Base-by-base conservation (phyloP, 2,888 invertebrate species). In the Macrophya annulata region DNA sequence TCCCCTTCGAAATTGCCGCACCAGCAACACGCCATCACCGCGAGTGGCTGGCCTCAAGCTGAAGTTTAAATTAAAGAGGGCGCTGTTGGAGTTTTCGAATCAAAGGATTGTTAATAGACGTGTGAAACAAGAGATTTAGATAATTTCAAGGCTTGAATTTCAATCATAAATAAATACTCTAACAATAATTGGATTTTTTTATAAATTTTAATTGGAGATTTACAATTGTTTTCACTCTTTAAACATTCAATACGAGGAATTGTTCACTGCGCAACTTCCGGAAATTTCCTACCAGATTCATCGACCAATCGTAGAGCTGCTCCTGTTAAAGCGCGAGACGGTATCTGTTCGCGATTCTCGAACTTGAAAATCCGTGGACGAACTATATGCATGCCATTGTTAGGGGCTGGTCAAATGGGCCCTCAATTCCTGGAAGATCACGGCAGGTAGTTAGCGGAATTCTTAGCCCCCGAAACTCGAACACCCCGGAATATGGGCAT, bases 1-100 rank as follows among this genome's bases (percentile, higher is more conserved):
- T 86, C 88, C 89, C 89, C 93, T 93, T 93, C 93, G 93, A 93
- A 93, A 93, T 93, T 93, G 93, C 93, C 93, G 93, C 93, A 93
- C 79, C 85, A 85, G 85, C 82, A 55, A 68, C 82, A 87, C 92
- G 93, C 93, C 92, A 91, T 89, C 89, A 87, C 85, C 84, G 87
- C 68, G 81, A 48, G 82, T 77, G 62, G 40, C 72, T 65, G 82
- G 65, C 74, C 68, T 84, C 82, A 68, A 84, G 37, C 85, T 87
- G 77, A 81, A 81, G 87, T 89, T 89, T 86, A 87, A 89, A 89
- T 90, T 62, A 81, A 87, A 86, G 85, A 90, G 87, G 90, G 89
- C 90, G 90, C 84, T 87, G 9, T 89, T 62, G 59, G 72, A 45
- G 72, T 45, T 43, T 4, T 43, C 6, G 62, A 12, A 6, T 15